phyloP scores from a whole-genome alignment of 2,888 invertebrate species.

The Argynnis bischoffii region DNA sequence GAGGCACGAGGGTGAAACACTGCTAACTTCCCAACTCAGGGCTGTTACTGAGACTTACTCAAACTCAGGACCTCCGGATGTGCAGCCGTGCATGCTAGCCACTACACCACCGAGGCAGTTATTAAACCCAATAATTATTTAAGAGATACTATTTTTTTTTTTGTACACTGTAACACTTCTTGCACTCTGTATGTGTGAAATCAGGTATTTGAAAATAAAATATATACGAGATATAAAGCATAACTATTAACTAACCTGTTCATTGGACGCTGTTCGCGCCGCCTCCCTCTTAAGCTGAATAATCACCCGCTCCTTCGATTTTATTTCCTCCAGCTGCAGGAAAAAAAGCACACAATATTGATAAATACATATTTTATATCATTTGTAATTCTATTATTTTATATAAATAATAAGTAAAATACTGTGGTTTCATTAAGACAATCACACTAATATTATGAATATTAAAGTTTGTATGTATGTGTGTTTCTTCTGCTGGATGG shows the following conservation, averaged over 20 bases:
- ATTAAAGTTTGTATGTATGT: too few species aligned
- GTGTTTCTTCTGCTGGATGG: too few species aligned
- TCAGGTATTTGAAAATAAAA: background rate
- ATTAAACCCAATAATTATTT: background rate
- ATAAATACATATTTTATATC: background rate
- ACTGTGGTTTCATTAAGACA: too few species aligned
- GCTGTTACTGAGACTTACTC: too few species aligned
- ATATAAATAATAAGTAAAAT: background rate
- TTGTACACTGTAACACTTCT: too few species aligned
- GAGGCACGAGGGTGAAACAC: too few species aligned
- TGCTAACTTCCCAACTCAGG: too few species aligned
- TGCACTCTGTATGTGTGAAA: too few species aligned
- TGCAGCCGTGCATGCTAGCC: too few species aligned
- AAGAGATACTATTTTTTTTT: background rate
- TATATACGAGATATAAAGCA: background rate
- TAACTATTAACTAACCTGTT: constrained; percentile 61
- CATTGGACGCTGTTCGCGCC: constrained; percentile 60
- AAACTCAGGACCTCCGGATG: too few species aligned
- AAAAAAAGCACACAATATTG: constrained; percentile 39
- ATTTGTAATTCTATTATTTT: background rate
- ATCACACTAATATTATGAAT: too few species aligned
- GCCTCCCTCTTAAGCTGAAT: constrained; percentile 78
- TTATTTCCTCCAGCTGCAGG: constrained; percentile 86
- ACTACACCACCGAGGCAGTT: too few species aligned
- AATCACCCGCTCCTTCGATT: constrained; percentile 86